A percentile compares a stretch with the other conserved stretches of the same genome.
Conservation (phyloP, 2,888 invertebrate species). For the Esperia sulphurella region DNA sequence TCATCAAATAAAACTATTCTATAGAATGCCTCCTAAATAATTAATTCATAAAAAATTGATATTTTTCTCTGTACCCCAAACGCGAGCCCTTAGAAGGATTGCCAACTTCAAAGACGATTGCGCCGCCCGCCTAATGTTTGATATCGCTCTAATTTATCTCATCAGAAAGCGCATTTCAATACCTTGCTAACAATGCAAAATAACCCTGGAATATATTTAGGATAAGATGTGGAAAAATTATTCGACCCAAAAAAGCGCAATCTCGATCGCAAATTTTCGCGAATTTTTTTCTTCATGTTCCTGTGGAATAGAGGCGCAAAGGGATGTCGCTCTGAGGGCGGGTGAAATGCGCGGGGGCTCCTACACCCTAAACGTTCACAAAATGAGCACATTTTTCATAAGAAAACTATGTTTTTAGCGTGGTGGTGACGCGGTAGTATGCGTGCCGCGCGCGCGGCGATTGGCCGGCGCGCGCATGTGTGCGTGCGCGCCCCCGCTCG, state of each 20-base stretch:
- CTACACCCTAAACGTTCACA: constrained; percentile 58
- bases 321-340: constrained; percentile 18
- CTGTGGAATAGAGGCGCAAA: constrained; percentile 4
- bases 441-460: constrained; percentile 54
- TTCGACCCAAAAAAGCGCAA: constrained; percentile 27
- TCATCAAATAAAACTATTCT: constrained; percentile 25
- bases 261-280: constrained; percentile 38
- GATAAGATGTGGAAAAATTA: constrained; percentile 34
- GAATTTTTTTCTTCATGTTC: constrained; percentile 52
- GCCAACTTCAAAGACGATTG: constrained; percentile 17
- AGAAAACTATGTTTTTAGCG: constrained; percentile 53
- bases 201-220: constrained; percentile 19
- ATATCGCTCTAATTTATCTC: constrained; percentile 21
- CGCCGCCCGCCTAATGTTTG: constrained; percentile 9
- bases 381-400: constrained; percentile 53
- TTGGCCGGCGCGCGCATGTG: constrained; percentile 53
- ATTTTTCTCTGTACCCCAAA: constrained; percentile 17
- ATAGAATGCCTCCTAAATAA: constrained; percentile 15
- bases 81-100: constrained; percentile 19
- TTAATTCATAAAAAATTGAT: constrained; percentile 38
- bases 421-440: constrained; percentile 35
- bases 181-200: constrained; percentile 18
- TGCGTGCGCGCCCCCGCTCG: constrained; percentile 56
- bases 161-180: constrained; percentile 31
- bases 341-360: constrained; percentile 52